Percentiles rank a stretch among this genome's conserved stretches.
Evolutionary conservation across 2,888 invertebrate species (phyloP).

Genomic region (Leucophenga montana): DNA sequence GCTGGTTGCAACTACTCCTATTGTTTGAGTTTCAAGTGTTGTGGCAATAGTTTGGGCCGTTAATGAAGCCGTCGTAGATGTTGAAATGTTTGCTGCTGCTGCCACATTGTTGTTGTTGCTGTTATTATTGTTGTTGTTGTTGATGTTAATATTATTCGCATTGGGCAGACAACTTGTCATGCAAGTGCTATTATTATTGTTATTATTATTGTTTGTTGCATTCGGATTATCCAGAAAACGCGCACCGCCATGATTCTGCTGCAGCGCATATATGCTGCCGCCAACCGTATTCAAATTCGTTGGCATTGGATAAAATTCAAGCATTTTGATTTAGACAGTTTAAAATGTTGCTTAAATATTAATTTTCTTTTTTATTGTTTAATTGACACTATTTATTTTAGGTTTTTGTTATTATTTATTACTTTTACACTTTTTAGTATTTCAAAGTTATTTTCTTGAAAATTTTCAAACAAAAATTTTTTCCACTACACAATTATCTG

Average conservation of each 20-base stretch:
- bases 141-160: slow-evolving; percentile 45
- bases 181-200: slow-evolving; percentile 40
- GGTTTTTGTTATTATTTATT: background rate
- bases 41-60: slow-evolving; percentile 57
- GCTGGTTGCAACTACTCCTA: slow-evolving; percentile 35
- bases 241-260: slow-evolving; percentile 67
- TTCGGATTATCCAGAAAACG: slow-evolving; percentile 68
- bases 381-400: slow-evolving; percentile 8
- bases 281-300: slow-evolving; percentile 70
- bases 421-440: background rate
- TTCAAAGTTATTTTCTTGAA: background rate
- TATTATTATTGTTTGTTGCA: slow-evolving; percentile 35
- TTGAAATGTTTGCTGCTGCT: slow-evolving; percentile 48
- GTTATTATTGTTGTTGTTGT: slow-evolving; percentile 46
- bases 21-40: slow-evolving; percentile 50
- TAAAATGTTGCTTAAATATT: background rate
- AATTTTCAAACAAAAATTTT: background rate
- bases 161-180: slow-evolving; percentile 17
- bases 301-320: slow-evolving; percentile 73
- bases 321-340: slow-evolving; percentile 55
- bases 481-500: background rate
- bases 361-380: background rate
- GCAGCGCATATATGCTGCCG: slow-evolving; percentile 68
- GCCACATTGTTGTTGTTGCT: slow-evolving; percentile 48
- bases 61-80: slow-evolving; percentile 62